phyloP scores from a whole-genome alignment of 1,140 invertebrate genomes.

The Leptinotarsa texana region DNA sequence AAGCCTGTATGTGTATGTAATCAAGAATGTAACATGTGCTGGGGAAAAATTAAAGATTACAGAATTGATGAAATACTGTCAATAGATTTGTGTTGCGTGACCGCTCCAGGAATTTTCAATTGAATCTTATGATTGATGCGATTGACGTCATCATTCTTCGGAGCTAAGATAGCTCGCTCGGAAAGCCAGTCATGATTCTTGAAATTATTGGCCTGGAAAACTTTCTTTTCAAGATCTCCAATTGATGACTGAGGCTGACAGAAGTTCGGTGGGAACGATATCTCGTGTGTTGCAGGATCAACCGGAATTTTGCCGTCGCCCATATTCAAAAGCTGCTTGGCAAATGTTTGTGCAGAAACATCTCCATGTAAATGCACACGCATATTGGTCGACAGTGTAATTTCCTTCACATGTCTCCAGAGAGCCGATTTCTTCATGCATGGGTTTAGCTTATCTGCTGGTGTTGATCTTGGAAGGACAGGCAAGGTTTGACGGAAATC shows the following conservation, averaged over 20 bases:
- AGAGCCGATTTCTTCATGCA: slow-evolving; percentile 56
- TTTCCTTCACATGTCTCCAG: slow-evolving; percentile 51
- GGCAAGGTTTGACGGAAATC: slow-evolving; percentile 31
- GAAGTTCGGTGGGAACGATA: background rate
- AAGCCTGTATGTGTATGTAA: too few relatives aligned
- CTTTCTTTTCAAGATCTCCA: slow-evolving; percentile 43
- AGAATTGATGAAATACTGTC: too few relatives aligned
- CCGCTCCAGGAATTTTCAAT: slow-evolving; percentile 44
- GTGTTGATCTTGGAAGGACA: too few relatives aligned
- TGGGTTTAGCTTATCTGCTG: slow-evolving; percentile 34
- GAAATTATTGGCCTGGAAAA: slow-evolving; percentile 25
- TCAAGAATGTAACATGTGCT: too few relatives aligned
- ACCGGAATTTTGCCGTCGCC: slow-evolving; percentile 34
- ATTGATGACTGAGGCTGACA: slow-evolving; percentile 18
- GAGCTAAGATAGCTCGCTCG: slow-evolving; percentile 48
- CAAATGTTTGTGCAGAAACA: slow-evolving; percentile 39
- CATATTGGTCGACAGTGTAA: slow-evolving; percentile 37
- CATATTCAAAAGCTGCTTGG: slow-evolving; percentile 43
- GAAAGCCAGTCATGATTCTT: too few relatives aligned
- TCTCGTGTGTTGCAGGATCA: background rate
- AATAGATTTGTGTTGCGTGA: slow-evolving; percentile 52
- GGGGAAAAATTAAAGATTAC: too few relatives aligned
- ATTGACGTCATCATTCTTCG: slow-evolving; percentile 40
- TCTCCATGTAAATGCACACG: slow-evolving; percentile 44
- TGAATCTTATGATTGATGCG: slow-evolving; percentile 50